A percentile compares a stretch with the other conserved stretches of the same genome.
Evolutionary conservation across 2,888 invertebrate genomes (phyloP).

Genomic region (Meta bourneti): DNA sequence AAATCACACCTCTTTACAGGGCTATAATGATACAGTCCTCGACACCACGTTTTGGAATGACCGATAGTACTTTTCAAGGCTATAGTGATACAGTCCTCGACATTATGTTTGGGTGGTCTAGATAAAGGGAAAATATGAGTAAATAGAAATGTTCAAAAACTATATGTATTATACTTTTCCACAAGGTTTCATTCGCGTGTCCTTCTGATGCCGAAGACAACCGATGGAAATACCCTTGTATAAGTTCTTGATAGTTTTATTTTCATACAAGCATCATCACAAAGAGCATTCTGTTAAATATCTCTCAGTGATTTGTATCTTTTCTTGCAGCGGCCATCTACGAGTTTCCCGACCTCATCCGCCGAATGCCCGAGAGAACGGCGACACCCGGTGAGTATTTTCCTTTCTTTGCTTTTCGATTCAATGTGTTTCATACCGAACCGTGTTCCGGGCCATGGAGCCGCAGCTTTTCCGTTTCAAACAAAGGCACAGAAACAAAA

Average conservation of each 20-base stretch:
- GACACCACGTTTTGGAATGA: no score
- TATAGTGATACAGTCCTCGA: no score
- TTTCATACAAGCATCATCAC: neutral
- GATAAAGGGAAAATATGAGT: neutral
- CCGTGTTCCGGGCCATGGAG: slow-evolving; percentile 29
- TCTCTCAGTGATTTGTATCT: slow-evolving; percentile 34
- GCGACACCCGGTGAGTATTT: slow-evolving; percentile 58
- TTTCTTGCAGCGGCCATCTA: slow-evolving; percentile 47
- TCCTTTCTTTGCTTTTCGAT: slow-evolving; percentile 8
- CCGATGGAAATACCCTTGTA: neutral
- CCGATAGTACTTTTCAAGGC: no score
- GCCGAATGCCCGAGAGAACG: slow-evolving; percentile 47
- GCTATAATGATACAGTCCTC: no score
- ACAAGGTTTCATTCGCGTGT: neutral
- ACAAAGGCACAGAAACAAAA: slow-evolving; percentile 43
- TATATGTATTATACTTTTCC: neutral
- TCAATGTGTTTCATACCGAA: slow-evolving; percentile 28
- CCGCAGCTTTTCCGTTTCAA: slow-evolving; percentile 44
- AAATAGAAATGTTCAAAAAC: neutral
- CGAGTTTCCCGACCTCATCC: slow-evolving; percentile 59
- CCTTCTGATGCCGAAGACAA: neutral
- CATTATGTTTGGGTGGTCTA: no score
- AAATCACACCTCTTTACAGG: no score
- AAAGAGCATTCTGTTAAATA: neutral
- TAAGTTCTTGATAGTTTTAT: neutral